Conservation (phyloP, 30 jellyfish, hydroid and myxozoan genomes). For the Turritopsis dohrnii region DNA sequence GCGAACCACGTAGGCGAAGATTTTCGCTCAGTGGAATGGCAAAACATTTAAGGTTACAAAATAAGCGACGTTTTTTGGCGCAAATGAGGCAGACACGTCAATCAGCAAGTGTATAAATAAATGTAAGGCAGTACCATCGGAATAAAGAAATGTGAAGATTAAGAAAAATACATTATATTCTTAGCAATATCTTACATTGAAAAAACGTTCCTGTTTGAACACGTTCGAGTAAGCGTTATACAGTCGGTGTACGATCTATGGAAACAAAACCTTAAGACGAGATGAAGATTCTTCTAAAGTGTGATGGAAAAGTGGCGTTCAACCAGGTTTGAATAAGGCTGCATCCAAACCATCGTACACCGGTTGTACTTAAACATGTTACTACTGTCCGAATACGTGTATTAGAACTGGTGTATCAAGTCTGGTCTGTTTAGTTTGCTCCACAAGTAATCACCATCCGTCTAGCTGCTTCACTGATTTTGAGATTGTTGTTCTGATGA, state of each 20-base stretch:
- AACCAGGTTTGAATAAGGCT: too few species aligned
- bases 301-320: neutral
- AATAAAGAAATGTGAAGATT: neutral
- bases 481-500: slow-evolving; percentile 10
- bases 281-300: neutral
- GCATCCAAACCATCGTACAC: neutral
- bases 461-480: neutral
- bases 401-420: neutral
- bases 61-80: too few species aligned
- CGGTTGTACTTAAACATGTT: too few species aligned
- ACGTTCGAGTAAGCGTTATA: neutral
- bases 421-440: neutral
- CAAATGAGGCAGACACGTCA: too few species aligned
- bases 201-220: neutral
- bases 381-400: neutral
- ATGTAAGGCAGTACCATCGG: too few species aligned
- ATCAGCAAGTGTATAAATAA: too few species aligned
- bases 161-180: neutral
- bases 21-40: too few species aligned
- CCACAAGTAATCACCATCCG: neutral
- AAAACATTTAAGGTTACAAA: too few species aligned
- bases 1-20: too few species aligned
- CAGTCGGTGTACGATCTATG: neutral
- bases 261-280: neutral
- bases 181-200: neutral